Conservation (phyloP, 2,797 vertebrate genomes). For the Scolopax rusticola region DNA sequence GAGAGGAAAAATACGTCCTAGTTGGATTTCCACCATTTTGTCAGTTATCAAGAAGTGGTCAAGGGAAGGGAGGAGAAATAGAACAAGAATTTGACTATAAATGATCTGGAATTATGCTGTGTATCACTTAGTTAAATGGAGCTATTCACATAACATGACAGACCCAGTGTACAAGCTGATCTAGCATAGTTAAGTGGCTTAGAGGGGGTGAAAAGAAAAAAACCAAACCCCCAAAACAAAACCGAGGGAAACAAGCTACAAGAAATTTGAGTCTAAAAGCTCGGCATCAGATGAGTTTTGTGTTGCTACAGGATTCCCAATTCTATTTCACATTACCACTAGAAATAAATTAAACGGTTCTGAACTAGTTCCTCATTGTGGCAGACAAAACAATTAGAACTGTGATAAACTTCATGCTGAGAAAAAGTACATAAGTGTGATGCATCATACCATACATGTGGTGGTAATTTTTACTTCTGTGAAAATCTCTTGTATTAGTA, state of each 20-base stretch:
- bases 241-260: not conserved
- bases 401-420: not conserved
- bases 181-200: not conserved
- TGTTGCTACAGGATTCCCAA: not conserved
- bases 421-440: not conserved
- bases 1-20: not conserved
- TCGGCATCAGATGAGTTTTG: not conserved
- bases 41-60: not conserved
- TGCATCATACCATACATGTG: too few species aligned
- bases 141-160: not conserved
- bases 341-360: not conserved
- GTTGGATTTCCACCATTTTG: not conserved
- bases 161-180: not conserved
- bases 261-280: not conserved
- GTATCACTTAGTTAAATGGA: not conserved
- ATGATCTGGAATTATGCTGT: not conserved
- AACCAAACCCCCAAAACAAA: too few species aligned
- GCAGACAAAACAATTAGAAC: not conserved
- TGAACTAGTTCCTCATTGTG: not conserved
- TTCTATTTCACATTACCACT: not conserved
- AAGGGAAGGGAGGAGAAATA: not conserved
- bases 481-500: not conserved
- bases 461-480: not conserved
- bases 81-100: not conserved
- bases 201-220: not conserved